Evolutionary conservation across 2,888 invertebrate genomes (phyloP).

Genomic region (Scaptomyza polygonia): DNA sequence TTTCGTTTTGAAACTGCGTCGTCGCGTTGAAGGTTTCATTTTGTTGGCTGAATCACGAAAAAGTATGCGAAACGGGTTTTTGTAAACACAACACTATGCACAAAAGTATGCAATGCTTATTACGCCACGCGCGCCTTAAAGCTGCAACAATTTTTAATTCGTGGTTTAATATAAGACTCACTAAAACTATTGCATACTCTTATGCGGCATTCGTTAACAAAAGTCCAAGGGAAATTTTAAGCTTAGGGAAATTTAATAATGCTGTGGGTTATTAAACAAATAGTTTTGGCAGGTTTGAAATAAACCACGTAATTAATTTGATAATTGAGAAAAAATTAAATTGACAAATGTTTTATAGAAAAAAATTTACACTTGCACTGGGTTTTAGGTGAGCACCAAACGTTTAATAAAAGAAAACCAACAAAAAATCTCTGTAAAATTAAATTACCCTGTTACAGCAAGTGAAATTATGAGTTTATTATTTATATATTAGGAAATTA

Average conservation of each 20-base stretch:
- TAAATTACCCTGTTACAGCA: not conserved
- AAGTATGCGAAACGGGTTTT: slow-evolving; percentile 49
- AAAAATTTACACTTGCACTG: not conserved
- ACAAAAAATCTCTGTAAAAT: not conserved
- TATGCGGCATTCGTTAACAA: not conserved
- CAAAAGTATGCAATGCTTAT: slow-evolving; percentile 36
- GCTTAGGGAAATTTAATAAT: not conserved
- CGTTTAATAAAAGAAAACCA: no score
- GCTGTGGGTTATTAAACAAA: not conserved
- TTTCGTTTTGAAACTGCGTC: slow-evolving; percentile 83
- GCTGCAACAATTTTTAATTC: not conserved
- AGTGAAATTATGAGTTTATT: not conserved
- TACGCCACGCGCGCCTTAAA: slow-evolving; percentile 1
- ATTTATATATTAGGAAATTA: slow-evolving; percentile 8
- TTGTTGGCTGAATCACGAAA: slow-evolving; percentile 8
- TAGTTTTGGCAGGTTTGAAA: not conserved
- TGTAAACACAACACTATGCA: not conserved
- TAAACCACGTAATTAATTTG: not conserved
- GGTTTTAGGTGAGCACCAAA: not conserved
- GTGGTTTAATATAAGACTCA: not conserved
- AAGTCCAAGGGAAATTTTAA: not conserved
- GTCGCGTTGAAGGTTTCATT: slow-evolving; percentile 82
- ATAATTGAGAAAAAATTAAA: no score
- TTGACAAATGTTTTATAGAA: not conserved
- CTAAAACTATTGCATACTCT: slow-evolving; percentile 39